Percentiles rank a stretch among this genome's conserved stretches.
These are phyloP conservation scores for Ornithoptera priamus DNA, from an alignment of 2,888 invertebrate species.

Conservation along the genomic window DNA sequence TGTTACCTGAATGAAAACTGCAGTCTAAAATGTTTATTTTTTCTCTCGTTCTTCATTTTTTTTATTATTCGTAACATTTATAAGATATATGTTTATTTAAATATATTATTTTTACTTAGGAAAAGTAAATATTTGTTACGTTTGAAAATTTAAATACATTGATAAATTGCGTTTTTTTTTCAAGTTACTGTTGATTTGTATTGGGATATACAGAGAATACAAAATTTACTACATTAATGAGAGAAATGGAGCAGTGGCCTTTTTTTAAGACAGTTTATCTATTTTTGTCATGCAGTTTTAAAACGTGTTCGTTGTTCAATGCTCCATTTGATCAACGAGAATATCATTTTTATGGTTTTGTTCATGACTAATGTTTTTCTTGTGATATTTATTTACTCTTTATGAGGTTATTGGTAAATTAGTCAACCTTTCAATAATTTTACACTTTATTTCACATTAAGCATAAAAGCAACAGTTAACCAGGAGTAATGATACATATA, in stretches of 20 bases:
- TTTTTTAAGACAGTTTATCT: conserved; percentile 11
- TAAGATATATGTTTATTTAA: no score
- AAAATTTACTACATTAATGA: not conserved
- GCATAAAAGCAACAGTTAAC: no score
- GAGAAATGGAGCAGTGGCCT: conserved; percentile 17
- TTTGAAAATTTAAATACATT: no score
- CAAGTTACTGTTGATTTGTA: not conserved
- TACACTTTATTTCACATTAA: no score
- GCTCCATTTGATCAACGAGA: not conserved
- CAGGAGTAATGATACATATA: no score
- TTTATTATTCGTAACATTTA: no score
- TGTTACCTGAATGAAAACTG: no score
- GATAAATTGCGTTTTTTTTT: not conserved
- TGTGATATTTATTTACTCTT: not conserved
- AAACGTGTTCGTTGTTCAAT: not conserved
- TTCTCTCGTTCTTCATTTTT: no score
- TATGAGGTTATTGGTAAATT: not conserved
- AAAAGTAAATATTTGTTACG: no score
- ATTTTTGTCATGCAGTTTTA: conserved; percentile 18
- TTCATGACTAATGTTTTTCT: not conserved
- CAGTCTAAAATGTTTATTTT: no score
- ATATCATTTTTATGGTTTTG: not conserved
- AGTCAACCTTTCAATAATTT: not conserved
- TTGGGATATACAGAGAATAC: not conserved
- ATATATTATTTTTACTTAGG: no score